These are phyloP conservation scores for Himantopus leucocephalus DNA, from an alignment of 2,113 vertebrate species.

Conservation along the genomic window DNA sequence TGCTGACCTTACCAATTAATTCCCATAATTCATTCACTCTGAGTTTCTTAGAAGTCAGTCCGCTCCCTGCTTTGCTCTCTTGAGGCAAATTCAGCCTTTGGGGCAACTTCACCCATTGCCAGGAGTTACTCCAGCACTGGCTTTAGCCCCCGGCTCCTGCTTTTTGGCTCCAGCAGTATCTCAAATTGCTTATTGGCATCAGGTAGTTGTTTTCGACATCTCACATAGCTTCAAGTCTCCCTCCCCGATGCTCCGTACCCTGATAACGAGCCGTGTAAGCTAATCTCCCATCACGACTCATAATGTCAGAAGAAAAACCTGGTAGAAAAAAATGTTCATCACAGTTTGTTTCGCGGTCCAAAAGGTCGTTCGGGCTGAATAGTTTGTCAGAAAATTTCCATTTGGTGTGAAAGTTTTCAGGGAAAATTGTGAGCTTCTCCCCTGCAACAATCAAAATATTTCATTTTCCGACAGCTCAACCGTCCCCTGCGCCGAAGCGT, in stretches of 20 bases:
- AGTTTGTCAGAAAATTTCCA: background rate
- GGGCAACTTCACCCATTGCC: background rate
- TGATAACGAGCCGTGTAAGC: background rate
- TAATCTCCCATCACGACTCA: slow-evolving; percentile 16
- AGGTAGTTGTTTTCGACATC: background rate
- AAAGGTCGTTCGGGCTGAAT: background rate
- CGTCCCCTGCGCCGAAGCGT: background rate
- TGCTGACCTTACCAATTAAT: slow-evolving; percentile 11
- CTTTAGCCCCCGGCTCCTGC: background rate
- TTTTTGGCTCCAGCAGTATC: background rate
- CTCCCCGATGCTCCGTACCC: background rate
- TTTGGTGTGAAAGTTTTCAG: background rate
- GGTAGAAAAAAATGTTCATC: background rate
- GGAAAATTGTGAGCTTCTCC: background rate
- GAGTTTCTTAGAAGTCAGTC: background rate
- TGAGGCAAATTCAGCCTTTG: background rate
- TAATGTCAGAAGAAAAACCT: slow-evolving; percentile 15
- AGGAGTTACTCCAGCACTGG: background rate
- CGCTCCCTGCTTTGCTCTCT: background rate
- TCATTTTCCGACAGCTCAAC: background rate
- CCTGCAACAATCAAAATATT: background rate
- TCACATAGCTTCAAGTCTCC: background rate
- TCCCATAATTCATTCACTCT: background rate
- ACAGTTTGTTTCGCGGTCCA: background rate
- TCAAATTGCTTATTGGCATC: background rate